Evolutionary conservation across 1,140 invertebrate species (phyloP), one percentile per base, ranked within the genome.

Genomic region (Teleopsis dalmanni): DNA sequence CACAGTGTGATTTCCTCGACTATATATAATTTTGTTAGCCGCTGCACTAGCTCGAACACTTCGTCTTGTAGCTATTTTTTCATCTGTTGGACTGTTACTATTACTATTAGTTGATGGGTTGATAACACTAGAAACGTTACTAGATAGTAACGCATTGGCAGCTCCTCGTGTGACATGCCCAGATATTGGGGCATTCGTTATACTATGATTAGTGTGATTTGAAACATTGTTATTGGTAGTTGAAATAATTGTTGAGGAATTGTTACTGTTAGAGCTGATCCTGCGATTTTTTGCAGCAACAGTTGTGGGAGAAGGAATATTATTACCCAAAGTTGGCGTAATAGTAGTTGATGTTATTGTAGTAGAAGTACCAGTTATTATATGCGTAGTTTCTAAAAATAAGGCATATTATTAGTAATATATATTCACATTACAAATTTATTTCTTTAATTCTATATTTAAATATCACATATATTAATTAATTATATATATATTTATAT

Each of bases 21-120:
- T 57, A 11, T 70, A 63, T 4, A 67, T 63, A 21, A 65, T 65
- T 44, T 70, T 67, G 18, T 68, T 69, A n/a, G 63, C 60, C 1
- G 65, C 65, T 3, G 65, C 65, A 14, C 60, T 69, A 3, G 65
- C 63, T 0, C 65, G 47, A 2, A 68, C 65, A 21, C 65, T 68
- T 7, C 65, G 51, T 14, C 65, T 49, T 0, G 65, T 68, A 6
- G 65, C 65, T n/a, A 68, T 69, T 36, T 68, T 68, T 41, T 68
- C 65, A 47, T 68, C 65, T 10, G 57, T 60, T 22, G 60, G 64
- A n/a, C 60, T 63, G 26, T 10, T 68, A 38, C 50, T 54, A 0
- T 47, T 52, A 27, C 36, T 56, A 6, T 49, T 51, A 54, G 54
- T 60, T 57, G 43, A 51, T 62, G 38, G 52, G 27, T 50, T 50